phyloP scores from a whole-genome alignment of 2,888 invertebrate species.

The Protonemura montana region DNA sequence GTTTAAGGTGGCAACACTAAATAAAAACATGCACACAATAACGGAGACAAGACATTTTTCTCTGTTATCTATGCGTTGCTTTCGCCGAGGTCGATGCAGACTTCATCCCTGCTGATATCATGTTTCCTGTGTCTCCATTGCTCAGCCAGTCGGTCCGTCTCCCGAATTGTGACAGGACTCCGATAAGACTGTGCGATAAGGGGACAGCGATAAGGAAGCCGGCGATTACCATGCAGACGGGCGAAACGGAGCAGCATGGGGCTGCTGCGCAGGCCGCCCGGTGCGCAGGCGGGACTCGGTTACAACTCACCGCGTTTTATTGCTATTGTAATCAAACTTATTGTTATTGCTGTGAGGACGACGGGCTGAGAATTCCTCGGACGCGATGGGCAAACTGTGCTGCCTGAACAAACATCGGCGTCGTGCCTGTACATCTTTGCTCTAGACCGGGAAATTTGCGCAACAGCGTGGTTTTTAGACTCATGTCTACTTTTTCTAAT shows the following conservation, averaged over 20 bases:
- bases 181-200: not conserved
- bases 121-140: not conserved
- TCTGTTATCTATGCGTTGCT: not conserved
- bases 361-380: not conserved
- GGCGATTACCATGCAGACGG: not conserved
- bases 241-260: not conserved
- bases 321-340: not conserved
- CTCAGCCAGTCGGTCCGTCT: too few relatives aligned
- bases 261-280: not conserved
- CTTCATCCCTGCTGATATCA: not conserved
- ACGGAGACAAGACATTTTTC: not conserved
- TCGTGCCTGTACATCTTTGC: not conserved
- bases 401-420: not conserved
- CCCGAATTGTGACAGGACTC: too few relatives aligned
- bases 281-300: not conserved
- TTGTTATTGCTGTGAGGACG: not conserved
- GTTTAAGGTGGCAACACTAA: not conserved
- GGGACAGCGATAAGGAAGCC: not conserved
- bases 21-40: not conserved
- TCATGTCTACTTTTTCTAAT: too few relatives aligned
- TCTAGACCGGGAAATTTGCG: not conserved
- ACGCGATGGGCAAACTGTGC: too few relatives aligned
- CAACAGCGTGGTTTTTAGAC: too few relatives aligned
- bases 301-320: not conserved
- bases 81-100: not conserved